Base-by-base conservation (phyloP, 2,888 invertebrate species). In the Chaetogeoica ovagalla region DNA sequence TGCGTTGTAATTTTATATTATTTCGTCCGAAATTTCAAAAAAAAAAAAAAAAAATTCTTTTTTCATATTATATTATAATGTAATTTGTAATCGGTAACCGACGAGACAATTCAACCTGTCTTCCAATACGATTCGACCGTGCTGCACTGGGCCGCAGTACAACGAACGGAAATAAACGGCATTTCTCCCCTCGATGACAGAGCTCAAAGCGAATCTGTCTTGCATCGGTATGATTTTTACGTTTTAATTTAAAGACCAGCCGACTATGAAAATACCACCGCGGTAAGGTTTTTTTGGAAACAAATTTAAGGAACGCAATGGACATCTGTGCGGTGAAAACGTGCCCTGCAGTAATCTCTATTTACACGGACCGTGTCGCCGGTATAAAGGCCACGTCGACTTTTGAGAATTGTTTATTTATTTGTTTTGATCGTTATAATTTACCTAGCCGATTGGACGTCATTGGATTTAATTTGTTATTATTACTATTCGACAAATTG, bases 261-360 rank as follows among this genome's bases (percentile, higher is more conserved):
- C 52, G 13, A 39, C 79, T 71, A 39, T 65, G 70, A 79, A 71
- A 79, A 79, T 13, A n/a, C 39, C 63, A n/a, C 39, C 63, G 71
- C 52, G 21, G 9, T 23, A 11, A 57, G 15, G 63, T 63, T 55
- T 63, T 43, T 68, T 79, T 79, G 19, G 65, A 65, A 71, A 71
- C 79, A 71, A 71, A 79, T 79, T 79, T 55, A 62, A 71, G 30
- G 79, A 63, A 79, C 71, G 8, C 15, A 71, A 71, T 71, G 71
- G 71, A 79, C 71, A 70, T 79, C 70, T 57, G 57, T 65, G 71
- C 57, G 63, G 79, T 71, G 63, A 79, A 63, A 65, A 39, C 59
- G 57, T 63, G 30, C 30, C 30, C 30, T 4, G 30, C 9, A 39
- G 62, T n/a, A 39, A 8, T 23, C 69, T 55, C 62, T 69, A 62